Percentiles rank a stretch among this genome's conserved stretches.
Conservation (phyloP, 2,113 vertebrate genomes). For the Galemys pyrenaicus region DNA sequence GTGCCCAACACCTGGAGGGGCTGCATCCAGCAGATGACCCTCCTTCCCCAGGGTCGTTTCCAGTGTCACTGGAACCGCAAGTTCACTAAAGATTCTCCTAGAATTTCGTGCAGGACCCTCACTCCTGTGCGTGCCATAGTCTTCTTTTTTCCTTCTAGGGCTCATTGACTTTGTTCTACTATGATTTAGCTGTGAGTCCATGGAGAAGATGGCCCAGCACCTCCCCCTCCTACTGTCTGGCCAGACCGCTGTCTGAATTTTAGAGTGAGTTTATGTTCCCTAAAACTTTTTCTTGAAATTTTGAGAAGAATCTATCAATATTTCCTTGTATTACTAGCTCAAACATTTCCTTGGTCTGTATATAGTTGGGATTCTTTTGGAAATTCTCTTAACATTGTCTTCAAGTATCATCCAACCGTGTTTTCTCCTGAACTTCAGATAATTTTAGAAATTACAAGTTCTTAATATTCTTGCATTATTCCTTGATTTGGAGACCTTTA, state of each 20-base stretch:
- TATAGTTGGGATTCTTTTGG: not conserved
- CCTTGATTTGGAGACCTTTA: not conserved
- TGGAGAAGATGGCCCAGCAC: too few relatives aligned
- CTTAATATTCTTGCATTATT: not conserved
- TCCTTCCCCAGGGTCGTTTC: too few relatives aligned
- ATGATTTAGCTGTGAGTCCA: too few relatives aligned
- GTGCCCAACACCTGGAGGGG: too few relatives aligned
- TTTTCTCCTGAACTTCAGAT: not conserved
- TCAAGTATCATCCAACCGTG: not conserved
- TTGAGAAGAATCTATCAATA: not conserved
- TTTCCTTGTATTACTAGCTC: not conserved
- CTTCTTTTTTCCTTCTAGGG: too few relatives aligned
- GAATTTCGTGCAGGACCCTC: too few relatives aligned
- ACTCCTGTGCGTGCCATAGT: too few relatives aligned
- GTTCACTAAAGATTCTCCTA: too few relatives aligned
- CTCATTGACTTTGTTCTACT: too few relatives aligned
- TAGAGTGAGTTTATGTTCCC: not conserved
- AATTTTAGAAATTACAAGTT: not conserved
- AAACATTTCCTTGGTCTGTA: not conserved
- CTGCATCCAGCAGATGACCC: too few relatives aligned
- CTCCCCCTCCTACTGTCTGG: too few relatives aligned
- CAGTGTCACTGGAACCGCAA: too few relatives aligned
- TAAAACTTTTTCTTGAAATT: not conserved
- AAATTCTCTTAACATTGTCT: not conserved
- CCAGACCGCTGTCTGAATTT: not conserved